Conservation (phyloP, 2,113 vertebrate species). For the Coptodon rendalli region DNA sequence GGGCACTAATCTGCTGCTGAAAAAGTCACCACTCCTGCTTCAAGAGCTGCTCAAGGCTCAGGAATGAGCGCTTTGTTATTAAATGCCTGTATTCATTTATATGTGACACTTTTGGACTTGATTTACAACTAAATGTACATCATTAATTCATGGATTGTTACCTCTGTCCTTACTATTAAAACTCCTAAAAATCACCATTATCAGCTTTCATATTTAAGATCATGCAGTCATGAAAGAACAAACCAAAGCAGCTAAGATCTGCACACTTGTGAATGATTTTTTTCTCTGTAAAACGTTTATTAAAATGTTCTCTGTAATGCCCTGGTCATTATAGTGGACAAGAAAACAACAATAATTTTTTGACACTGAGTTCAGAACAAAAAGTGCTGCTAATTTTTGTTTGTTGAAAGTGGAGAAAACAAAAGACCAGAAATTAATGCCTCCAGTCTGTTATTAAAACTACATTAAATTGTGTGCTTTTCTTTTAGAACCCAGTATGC, state of each 20-base stretch:
- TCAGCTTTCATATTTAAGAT: no score
- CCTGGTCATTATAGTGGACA: neutral
- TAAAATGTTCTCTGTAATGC: neutral
- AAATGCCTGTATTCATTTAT: no score
- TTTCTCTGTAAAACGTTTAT: neutral
- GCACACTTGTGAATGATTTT: rapidly evolving
- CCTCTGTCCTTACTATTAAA: no score
- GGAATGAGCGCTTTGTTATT: neutral
- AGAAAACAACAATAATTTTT: neutral
- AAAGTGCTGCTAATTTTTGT: rapidly evolving
- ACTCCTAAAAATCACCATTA: no score
- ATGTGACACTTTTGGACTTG: no score
- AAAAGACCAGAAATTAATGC: no score
- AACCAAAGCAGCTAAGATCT: no score
- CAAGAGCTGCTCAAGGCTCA: neutral
- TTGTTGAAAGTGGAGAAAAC: neutral
- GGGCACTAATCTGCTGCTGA: no score
- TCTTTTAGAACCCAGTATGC: neutral
- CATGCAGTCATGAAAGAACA: no score
- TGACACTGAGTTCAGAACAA: neutral
- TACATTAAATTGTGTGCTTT: neutral
- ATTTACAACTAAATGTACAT: no score
- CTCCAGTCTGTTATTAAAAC: neutral
- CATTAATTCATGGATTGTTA: no score
- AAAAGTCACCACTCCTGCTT: neutral